Evolutionary conservation across 2,113 vertebrate genomes (phyloP).

Genomic region (Scophthalmus maximus): DNA sequence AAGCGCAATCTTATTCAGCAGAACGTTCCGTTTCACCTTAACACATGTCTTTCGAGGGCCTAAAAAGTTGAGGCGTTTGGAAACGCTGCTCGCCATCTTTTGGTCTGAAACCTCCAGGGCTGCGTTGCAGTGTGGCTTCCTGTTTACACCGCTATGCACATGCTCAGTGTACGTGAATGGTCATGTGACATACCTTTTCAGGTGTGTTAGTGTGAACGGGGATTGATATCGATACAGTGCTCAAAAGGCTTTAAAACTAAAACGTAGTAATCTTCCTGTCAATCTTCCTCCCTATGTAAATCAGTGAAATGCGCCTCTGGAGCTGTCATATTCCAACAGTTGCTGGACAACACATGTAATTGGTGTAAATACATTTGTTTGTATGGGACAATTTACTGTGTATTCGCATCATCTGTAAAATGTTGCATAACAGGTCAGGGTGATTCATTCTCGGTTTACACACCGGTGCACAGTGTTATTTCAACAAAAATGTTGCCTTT

Average conservation of each 20-base stretch:
- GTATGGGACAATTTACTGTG: neutral
- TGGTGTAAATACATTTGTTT: neutral
- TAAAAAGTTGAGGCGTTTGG: too few species aligned
- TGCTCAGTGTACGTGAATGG: too few species aligned
- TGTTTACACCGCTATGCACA: too few species aligned
- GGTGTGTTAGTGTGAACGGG: too few species aligned
- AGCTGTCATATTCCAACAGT: neutral
- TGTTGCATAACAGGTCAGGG: neutral
- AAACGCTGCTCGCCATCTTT: too few species aligned
- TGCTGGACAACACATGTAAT: neutral
- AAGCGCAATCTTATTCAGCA: neutral
- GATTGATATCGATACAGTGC: too few species aligned
- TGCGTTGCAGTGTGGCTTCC: too few species aligned
- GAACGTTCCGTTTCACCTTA: neutral
- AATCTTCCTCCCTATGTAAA: neutral
- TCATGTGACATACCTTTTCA: too few species aligned
- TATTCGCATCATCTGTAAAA: slow-evolving; percentile 16
- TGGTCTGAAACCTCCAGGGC: too few species aligned
- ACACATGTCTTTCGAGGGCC: too few species aligned
- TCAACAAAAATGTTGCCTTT: slow-evolving; percentile 33
- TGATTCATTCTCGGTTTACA: slow-evolving; percentile 35
- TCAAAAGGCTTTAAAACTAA: too few species aligned
- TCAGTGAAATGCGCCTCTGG: neutral
- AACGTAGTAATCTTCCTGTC: too few species aligned
- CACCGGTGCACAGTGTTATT: slow-evolving; percentile 30